Evolutionary conservation across 2,888 invertebrate genomes (phyloP).

Genomic region (Brenthis daphne): DNA sequence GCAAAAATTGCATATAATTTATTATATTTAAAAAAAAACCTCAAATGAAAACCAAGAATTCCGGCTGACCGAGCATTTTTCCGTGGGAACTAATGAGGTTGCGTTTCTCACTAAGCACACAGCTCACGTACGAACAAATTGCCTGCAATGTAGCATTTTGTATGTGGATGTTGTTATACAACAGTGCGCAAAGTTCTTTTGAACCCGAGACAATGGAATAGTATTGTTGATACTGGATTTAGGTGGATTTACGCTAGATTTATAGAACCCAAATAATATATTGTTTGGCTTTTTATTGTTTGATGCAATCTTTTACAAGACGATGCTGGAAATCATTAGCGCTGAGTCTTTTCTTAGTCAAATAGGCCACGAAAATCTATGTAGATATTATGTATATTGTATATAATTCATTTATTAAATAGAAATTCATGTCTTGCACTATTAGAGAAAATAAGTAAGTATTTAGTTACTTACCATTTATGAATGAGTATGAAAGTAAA

Average conservation of each 20-base stretch:
- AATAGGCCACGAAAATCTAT: no score
- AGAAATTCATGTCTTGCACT: no score
- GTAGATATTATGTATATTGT: no score
- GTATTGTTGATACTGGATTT: constrained; percentile 26
- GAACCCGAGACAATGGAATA: constrained; percentile 35
- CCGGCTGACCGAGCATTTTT: constrained; percentile 38
- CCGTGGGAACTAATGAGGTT: constrained; percentile 41
- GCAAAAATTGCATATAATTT: neutral
- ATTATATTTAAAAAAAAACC: neutral
- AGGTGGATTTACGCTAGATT: constrained; percentile 24
- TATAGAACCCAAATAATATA: neutral
- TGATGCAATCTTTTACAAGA: no score
- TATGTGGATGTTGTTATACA: constrained; percentile 32
- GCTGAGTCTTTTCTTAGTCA: no score
- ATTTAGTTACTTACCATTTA: no score
- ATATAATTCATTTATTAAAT: no score
- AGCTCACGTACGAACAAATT: constrained; percentile 40
- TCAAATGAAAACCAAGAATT: constrained; percentile 6
- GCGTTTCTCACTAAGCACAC: constrained; percentile 33
- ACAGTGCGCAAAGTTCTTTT: constrained; percentile 35
- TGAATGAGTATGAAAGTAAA: no score
- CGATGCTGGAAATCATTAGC: no score
- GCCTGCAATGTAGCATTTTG: constrained; percentile 39
- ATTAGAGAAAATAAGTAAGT: no score
- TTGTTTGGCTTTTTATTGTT: neutral